These are phyloP conservation scores for Nephila pilipes DNA, from an alignment of 1,140 invertebrate genomes.

Conservation along the genomic window DNA sequence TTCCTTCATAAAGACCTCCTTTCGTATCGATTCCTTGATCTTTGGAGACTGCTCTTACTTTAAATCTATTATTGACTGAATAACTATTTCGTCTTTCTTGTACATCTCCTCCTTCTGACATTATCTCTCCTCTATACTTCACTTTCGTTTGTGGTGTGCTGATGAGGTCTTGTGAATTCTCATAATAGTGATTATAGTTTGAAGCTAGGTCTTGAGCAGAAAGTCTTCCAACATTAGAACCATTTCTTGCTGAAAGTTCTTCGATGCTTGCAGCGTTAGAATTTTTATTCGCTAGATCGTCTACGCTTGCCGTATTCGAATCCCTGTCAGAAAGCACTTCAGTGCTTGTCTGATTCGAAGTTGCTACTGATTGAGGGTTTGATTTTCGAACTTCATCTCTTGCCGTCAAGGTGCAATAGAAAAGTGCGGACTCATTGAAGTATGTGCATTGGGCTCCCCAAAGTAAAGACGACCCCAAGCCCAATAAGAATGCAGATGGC, in stretches of 20 bases:
- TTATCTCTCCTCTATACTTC: not conserved
- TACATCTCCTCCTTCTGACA: not conserved
- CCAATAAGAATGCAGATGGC: constrained; percentile 11
- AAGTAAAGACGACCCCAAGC: not conserved
- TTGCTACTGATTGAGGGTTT: not conserved
- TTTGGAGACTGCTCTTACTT: not conserved
- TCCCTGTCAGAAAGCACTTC: not conserved
- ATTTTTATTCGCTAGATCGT: not conserved
- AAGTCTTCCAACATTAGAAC: not conserved
- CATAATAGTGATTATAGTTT: not conserved
- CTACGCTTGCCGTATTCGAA: not conserved
- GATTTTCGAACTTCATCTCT: not conserved
- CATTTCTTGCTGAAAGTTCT: not conserved
- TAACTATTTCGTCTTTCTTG: not conserved
- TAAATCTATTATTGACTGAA: not conserved
- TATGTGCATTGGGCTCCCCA: constrained; percentile 79
- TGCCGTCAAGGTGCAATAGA: not conserved
- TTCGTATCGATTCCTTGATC: not conserved
- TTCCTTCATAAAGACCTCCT: not conserved
- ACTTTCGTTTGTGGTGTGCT: not conserved
- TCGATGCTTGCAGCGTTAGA: not conserved
- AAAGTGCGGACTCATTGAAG: constrained; percentile 82
- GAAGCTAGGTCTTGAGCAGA: not conserved
- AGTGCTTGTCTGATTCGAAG: not conserved
- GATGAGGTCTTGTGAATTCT: not conserved